Evolutionary conservation across 2,888 invertebrate species (phyloP), one percentile per base, ranked within the genome.

Genomic region (Tridacna gigas): DNA sequence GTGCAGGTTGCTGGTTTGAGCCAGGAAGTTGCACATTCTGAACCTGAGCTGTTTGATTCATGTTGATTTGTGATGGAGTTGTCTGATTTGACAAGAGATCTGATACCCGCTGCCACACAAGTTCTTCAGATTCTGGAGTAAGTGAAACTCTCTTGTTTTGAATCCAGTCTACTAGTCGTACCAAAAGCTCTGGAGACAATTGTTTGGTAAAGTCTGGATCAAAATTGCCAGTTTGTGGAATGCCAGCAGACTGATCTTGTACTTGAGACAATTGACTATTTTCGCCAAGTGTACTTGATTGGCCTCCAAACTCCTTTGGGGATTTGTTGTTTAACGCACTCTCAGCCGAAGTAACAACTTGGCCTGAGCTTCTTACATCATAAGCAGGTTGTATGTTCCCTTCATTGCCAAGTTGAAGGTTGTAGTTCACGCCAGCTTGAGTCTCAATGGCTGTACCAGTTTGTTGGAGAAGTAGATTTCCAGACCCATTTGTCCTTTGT

Each of bases 71-170:
- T 65, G 37, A 37, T 28, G 45, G 22, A 18, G 11, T 13, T 5
- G 20, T 11, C 22, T 25, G 9, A 11, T n/a, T 22, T 65, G 45
- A 0, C 0, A 45, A 5, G 5, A 63, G 51, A 7, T 45, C 71
- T 22, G 51, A 18, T 26, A 48, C 12, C 5, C 51, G 2, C 51
- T 71, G 51, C 71, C 71, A 71, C 7, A 71, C 51, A 22, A 51
- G 7, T 0, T 71, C 11, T n/a, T 61, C 61, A 61, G 37, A 60
- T 74, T 74, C 74, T 37, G 74, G 74, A n/a, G 60, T 60, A 28
- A 61, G 45, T 15, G 28, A 11, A 9, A 51, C 51, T 4, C 4
- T 26, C 22, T 71, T 71, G 11, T 71, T 9, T 5, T 25, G 20
- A 47, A 71, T 25, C 22, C 25, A 15, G 22, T 48, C 25, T 7